phyloP scores from a whole-genome alignment of 2,797 vertebrate species.

The Paramormyrops hopkinsi region DNA sequence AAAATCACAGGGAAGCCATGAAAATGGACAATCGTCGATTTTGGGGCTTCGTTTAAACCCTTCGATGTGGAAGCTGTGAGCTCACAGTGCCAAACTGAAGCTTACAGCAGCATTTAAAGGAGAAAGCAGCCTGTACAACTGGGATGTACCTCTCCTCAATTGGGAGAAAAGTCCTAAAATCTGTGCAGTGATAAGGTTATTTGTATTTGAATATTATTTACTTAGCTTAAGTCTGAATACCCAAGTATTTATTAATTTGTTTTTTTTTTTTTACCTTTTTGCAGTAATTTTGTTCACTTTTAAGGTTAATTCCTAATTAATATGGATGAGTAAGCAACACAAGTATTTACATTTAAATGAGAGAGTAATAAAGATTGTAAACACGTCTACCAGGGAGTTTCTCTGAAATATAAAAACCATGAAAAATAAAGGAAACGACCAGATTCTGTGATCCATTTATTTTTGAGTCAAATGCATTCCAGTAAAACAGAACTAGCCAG shows the following conservation, averaged over 20 bases:
- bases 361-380: background rate
- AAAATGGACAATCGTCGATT: background rate
- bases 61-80: background rate
- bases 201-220: background rate
- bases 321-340: background rate
- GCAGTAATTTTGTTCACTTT: background rate
- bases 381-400: background rate
- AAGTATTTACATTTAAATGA: background rate
- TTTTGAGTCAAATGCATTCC: conserved; percentile 49
- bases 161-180: background rate
- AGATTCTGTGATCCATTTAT: conserved; percentile 46
- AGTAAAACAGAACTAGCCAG: conserved; percentile 53
- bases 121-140: background rate
- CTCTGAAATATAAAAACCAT: background rate
- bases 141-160: background rate
- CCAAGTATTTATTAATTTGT: background rate
- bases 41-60: background rate
- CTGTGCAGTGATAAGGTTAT: background rate
- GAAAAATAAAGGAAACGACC: background rate
- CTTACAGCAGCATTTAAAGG: background rate
- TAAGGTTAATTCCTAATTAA: background rate
- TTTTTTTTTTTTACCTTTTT: background rate
- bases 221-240: background rate
- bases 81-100: background rate
- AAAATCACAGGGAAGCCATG: background rate